These are phyloP conservation scores for Branchipolynoe longqiensis DNA, from an alignment of 2,888 invertebrate species.

Conservation along the genomic window DNA sequence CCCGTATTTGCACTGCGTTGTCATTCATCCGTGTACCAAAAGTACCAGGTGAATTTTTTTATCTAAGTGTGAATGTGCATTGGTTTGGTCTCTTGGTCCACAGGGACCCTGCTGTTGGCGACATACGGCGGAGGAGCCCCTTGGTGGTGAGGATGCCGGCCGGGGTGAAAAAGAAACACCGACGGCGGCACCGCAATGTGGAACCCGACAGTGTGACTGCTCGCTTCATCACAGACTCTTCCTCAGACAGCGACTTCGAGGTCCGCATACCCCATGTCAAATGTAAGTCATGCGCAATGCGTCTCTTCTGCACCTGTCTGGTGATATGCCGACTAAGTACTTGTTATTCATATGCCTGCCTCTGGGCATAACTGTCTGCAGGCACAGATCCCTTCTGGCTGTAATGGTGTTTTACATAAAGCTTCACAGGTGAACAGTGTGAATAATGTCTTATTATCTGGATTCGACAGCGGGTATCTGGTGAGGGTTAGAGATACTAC, in stretches of 20 bases:
- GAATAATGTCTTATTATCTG: too few species aligned
- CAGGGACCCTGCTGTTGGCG: background rate
- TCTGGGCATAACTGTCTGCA: too few species aligned
- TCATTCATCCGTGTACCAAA: too few species aligned
- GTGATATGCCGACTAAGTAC: too few species aligned
- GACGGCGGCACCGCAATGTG: background rate
- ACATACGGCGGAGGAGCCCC: slow-evolving; percentile 12
- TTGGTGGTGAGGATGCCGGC: slow-evolving; percentile 29
- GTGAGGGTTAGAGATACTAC: too few species aligned
- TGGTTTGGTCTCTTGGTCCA: background rate
- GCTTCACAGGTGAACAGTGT: too few species aligned
- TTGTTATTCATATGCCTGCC: too few species aligned
- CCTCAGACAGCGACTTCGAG: slow-evolving; percentile 50
- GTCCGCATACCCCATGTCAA: slow-evolving; percentile 39
- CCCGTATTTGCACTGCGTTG: background rate
- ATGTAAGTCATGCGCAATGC: slow-evolving; percentile 3
- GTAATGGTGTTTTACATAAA: too few species aligned
- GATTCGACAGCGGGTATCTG: too few species aligned
- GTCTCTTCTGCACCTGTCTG: too few species aligned
- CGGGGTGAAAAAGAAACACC: slow-evolving; percentile 45
- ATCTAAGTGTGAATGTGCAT: background rate
- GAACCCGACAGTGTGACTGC: slow-evolving; percentile 35
- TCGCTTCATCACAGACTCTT: slow-evolving; percentile 38
- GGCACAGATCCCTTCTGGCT: too few species aligned
- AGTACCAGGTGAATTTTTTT: too few species aligned